A percentile compares a stretch with the other conserved stretches of the same genome.
phyloP scores from a whole-genome alignment of 2,888 invertebrate genomes.

The Drosophila anomalata region DNA sequence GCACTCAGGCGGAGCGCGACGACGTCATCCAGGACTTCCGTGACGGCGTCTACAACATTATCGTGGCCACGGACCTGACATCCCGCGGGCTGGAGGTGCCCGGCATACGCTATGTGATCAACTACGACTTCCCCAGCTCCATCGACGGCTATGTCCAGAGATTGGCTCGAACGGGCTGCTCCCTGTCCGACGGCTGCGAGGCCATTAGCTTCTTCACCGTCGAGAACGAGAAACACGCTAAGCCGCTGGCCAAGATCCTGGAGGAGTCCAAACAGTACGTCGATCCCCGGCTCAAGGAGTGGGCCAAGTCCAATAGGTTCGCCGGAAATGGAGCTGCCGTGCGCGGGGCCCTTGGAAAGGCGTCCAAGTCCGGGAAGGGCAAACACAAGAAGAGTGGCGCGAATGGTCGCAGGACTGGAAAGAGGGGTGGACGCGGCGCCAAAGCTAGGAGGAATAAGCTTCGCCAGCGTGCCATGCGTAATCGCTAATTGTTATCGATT shows the following conservation, averaged over 20 bases:
- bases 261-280: conserved; percentile 14
- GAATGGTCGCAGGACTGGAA: not conserved
- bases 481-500: not conserved
- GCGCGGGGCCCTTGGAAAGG: no score
- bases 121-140: conserved; percentile 95
- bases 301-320: not conserved
- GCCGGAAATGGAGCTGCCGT: no score
- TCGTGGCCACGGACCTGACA: conserved; percentile 96
- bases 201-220: conserved; percentile 11
- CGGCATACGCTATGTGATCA: conserved; percentile 92
- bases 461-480: not conserved
- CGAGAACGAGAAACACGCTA: not conserved
- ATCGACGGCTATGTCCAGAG: conserved; percentile 95
- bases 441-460: not conserved
- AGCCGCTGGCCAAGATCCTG: not conserved
- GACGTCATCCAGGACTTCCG: conserved; percentile 76
- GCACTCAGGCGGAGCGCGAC: conserved; percentile 90
- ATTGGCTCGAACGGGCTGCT: conserved; percentile 92
- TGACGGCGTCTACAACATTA: conserved; percentile 3
- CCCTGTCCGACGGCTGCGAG: not conserved
- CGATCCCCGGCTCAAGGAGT: not conserved
- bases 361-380: no score
- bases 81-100: conserved; percentile 96
- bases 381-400: not conserved
- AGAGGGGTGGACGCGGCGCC: not conserved